These are phyloP conservation scores for Plectrocnemia conspersa DNA, from an alignment of 1,140 invertebrate species.

Conservation along the genomic window DNA sequence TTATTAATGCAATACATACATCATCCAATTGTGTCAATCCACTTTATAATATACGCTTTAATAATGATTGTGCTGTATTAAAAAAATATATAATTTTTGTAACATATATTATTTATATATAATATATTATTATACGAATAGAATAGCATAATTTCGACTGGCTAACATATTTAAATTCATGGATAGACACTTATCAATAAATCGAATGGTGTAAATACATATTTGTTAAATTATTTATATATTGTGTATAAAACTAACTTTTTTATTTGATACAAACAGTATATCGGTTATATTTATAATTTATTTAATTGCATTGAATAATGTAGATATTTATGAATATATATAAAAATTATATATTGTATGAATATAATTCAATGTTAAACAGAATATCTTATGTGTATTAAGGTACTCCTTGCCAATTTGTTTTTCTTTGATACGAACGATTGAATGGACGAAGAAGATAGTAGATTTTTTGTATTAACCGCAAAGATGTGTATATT, in stretches of 20 bases:
- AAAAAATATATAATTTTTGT: conserved; percentile 13
- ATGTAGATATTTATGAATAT: conserved; percentile 33
- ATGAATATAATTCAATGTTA: conserved; percentile 28
- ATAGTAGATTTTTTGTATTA: conserved; percentile 31
- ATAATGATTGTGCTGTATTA: conserved; percentile 8
- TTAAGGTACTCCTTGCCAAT: conserved; percentile 32
- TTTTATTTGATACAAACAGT: conserved; percentile 29
- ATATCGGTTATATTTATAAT: conserved; percentile 34
- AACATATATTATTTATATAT: no score
- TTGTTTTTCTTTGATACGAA: conserved; percentile 25
- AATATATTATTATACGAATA: no score
- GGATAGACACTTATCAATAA: conserved; percentile 5
- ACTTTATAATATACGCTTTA: conserved; percentile 14
- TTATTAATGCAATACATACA: not conserved
- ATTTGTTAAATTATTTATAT: conserved; percentile 35
- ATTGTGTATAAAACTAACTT: conserved; percentile 30
- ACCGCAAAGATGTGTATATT: conserved; percentile 34
- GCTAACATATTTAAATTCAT: conserved; percentile 13
- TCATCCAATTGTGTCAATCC: conserved; percentile 7
- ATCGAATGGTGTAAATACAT: conserved; percentile 30
- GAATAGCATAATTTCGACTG: conserved; percentile 22
- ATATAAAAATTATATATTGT: conserved; percentile 27
- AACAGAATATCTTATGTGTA: conserved; percentile 27
- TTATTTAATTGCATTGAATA: conserved; percentile 29
- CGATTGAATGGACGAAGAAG: conserved; percentile 17